A percentile compares a stretch with the other conserved stretches of the same genome.
Conservation (phyloP, 2,888 invertebrate genomes). For the Tortricodes alternella region DNA sequence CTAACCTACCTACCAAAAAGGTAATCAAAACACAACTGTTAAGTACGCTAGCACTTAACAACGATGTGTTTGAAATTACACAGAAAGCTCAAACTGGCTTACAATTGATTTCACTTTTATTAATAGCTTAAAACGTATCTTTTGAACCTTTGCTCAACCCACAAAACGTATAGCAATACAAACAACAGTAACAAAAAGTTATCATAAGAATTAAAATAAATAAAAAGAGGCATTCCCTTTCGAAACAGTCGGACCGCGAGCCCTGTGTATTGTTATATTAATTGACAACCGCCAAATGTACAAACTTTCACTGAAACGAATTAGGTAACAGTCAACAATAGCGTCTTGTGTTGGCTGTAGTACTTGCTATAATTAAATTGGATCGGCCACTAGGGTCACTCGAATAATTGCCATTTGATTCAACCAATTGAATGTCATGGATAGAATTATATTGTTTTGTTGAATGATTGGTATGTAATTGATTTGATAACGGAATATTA, state of each 20-base stretch:
- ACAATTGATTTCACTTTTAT: too few relatives aligned
- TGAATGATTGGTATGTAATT: slow-evolving; percentile 28
- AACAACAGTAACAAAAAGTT: slow-evolving; percentile 8
- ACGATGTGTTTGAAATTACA: too few relatives aligned
- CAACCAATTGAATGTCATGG: slow-evolving; percentile 25
- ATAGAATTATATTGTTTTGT: slow-evolving; percentile 24
- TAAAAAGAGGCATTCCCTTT: slow-evolving; percentile 23
- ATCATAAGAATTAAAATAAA: slow-evolving; percentile 12
- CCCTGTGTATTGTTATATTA: slow-evolving; percentile 49
- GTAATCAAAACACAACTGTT: too few relatives aligned
- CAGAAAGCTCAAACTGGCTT: too few relatives aligned
- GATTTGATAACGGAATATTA: slow-evolving; percentile 4
- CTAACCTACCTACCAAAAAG: neutral
- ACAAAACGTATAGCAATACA: slow-evolving; percentile 1
- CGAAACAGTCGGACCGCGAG: slow-evolving; percentile 32
- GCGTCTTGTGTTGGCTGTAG: neutral
- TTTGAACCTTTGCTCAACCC: too few relatives aligned
- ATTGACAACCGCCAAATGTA: slow-evolving; percentile 39
- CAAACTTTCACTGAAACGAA: slow-evolving; percentile 45
- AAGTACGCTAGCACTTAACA: neutral
- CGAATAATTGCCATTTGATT: slow-evolving; percentile 37
- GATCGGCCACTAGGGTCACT: slow-evolving; percentile 30
- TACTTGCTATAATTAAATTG: slow-evolving; percentile 8
- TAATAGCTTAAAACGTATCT: too few relatives aligned
- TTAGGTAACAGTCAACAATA: slow-evolving; percentile 24